Conservation (phyloP, 2,797 vertebrate genomes). For the Cynodonichthys magdalenae region DNA sequence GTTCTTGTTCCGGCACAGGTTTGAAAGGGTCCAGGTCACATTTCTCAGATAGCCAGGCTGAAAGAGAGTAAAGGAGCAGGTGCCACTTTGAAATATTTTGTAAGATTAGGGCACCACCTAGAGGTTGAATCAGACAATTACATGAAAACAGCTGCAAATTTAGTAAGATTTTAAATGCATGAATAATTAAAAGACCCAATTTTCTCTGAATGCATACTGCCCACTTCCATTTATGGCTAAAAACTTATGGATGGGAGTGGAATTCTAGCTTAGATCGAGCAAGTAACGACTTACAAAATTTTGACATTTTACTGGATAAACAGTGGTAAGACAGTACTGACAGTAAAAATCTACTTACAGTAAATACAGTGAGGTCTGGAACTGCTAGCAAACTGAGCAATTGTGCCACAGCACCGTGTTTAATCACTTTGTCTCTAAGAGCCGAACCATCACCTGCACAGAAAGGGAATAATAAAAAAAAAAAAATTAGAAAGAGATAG, state of each 20-base stretch:
- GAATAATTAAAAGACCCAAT: no score
- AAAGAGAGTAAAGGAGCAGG: neutral
- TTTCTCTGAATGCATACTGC: no score
- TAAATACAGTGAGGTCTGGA: conserved; percentile 87
- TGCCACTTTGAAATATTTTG: neutral
- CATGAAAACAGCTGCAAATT: no score
- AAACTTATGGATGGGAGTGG: no score
- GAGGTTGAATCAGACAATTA: conserved; percentile 29
- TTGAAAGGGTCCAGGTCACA: conserved; percentile 95
- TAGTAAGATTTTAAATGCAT: no score
- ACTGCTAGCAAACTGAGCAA: conserved; percentile 89
- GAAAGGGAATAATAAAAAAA: neutral
- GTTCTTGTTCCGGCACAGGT: conserved; percentile 98
- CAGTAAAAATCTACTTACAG: conserved; percentile 76
- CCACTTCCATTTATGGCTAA: no score
- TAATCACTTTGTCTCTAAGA: conserved; percentile 94
- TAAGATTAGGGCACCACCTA: conserved; percentile 37
- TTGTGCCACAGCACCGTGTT: conserved; percentile 89
- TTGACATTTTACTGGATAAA: no score
- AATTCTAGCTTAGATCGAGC: no score
- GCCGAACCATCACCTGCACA: conserved; percentile 90
- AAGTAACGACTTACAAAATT: no score
- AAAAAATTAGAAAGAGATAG: neutral
- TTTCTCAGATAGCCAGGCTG: conserved; percentile 93
- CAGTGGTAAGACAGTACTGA: no score